Evolutionary conservation across 1,140 invertebrate species (phyloP).

Genomic region (Aphaenogaster floridana): DNA sequence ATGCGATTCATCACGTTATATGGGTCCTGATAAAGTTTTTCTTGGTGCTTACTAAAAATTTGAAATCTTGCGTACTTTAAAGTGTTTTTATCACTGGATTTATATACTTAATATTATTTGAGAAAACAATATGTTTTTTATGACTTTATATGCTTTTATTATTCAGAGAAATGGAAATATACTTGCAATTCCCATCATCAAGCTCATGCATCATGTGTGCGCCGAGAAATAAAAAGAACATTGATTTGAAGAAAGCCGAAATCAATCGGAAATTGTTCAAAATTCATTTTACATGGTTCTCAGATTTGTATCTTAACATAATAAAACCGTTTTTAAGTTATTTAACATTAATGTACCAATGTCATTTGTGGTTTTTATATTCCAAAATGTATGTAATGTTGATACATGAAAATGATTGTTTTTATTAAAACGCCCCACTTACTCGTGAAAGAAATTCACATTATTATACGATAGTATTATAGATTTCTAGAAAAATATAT

Average conservation of each 20-base stretch:
- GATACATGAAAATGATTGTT: slow-evolving; percentile 54
- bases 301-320: slow-evolving; percentile 74
- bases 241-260: slow-evolving; percentile 48
- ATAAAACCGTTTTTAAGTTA: slow-evolving; percentile 81
- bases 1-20: slow-evolving; percentile 41
- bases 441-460: not conserved
- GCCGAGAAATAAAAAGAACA: not conserved
- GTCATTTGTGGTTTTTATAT: slow-evolving; percentile 66
- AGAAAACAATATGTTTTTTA: not conserved
- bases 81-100: not conserved
- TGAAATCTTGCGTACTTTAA: not conserved
- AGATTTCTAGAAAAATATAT: slow-evolving; percentile 11
- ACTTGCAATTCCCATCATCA: not conserved
- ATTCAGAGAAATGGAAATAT: not conserved
- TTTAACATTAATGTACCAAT: slow-evolving; percentile 82
- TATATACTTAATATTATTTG: not conserved
- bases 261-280: slow-evolving; percentile 49
- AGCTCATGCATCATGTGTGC: not conserved
- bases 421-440: slow-evolving; percentile 55
- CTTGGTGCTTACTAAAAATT: not conserved
- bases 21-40: slow-evolving; percentile 1
- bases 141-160: not conserved
- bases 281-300: slow-evolving; percentile 63
- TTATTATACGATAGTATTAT: slow-evolving; percentile 28
- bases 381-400: slow-evolving; percentile 66